Evolutionary conservation across 2,113 vertebrate genomes (phyloP).

Genomic region (Rostratula benghalensis): DNA sequence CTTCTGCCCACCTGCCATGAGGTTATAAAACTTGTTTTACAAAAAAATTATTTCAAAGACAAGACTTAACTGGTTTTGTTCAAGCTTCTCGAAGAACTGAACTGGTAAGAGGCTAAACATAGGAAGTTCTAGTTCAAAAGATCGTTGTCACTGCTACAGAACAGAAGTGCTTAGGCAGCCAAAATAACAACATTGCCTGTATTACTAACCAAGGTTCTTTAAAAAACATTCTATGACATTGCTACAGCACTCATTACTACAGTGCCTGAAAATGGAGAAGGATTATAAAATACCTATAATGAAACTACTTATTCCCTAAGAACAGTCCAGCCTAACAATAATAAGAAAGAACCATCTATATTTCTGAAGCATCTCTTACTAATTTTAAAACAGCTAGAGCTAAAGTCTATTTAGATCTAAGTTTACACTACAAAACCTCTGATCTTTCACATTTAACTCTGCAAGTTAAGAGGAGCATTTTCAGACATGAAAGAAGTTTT

Average conservation of each 20-base stretch:
- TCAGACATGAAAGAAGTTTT: neutral
- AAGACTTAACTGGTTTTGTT: neutral
- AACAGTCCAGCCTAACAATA: neutral
- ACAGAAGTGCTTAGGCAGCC: slow-evolving; percentile 7
- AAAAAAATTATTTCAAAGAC: neutral
- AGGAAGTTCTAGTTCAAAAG: neutral
- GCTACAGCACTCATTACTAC: neutral
- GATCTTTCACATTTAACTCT: neutral
- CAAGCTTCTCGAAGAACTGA: slow-evolving; percentile 1
- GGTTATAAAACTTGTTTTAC: neutral
- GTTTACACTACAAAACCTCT: neutral
- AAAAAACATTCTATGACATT: neutral
- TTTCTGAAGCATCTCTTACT: neutral
- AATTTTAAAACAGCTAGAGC: neutral
- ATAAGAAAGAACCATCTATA: neutral
- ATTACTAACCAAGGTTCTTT: neutral
- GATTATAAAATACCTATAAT: neutral
- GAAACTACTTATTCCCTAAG: neutral
- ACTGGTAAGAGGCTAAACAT: neutral
- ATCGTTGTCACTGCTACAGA: neutral
- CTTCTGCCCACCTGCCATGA: neutral
- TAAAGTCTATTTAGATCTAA: neutral
- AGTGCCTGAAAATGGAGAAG: neutral
- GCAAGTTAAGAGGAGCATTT: neutral
- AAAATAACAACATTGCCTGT: neutral